phyloP scores from a whole-genome alignment of 1,140 invertebrate species.

The Druon quercuslanigerum region DNA sequence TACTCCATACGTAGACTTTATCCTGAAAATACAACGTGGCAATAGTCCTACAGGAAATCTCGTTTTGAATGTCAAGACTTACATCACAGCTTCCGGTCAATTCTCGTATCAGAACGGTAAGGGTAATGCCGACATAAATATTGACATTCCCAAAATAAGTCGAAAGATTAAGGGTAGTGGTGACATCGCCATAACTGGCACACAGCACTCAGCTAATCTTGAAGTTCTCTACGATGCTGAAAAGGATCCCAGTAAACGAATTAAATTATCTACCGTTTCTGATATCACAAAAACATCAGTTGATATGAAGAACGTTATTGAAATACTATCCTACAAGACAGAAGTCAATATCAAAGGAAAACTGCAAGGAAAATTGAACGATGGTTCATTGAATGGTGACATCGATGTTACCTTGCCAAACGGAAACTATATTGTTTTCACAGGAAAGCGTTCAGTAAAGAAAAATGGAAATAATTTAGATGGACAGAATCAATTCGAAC shows the following conservation, averaged over 20 bases:
- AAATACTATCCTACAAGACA: constrained; percentile 76
- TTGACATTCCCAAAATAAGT: constrained; percentile 73
- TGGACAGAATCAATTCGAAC: constrained; percentile 64
- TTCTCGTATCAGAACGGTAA: constrained; percentile 66
- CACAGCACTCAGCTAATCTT: constrained; percentile 77
- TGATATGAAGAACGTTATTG: constrained; percentile 81
- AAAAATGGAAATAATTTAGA: constrained; percentile 67
- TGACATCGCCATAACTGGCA: constrained; percentile 77
- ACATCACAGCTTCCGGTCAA: constrained; percentile 65
- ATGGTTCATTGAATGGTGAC: constrained; percentile 72
- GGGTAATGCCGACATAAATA: constrained; percentile 68
- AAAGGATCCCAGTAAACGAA: constrained; percentile 80
- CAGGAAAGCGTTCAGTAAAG: constrained; percentile 70
- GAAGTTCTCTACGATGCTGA: constrained; percentile 81
- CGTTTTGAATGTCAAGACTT: constrained; percentile 66
- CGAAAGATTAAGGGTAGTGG: constrained; percentile 79
- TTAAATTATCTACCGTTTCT: constrained; percentile 79
- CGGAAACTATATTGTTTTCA: constrained; percentile 75
- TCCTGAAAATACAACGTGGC: constrained; percentile 69
- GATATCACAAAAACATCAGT: constrained; percentile 76
- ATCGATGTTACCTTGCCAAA: constrained; percentile 78
- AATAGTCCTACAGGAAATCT: constrained; percentile 63
- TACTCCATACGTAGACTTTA: constrained; percentile 76
- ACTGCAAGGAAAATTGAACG: constrained; percentile 60
- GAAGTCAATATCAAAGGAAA: constrained; percentile 77